phyloP scores from a whole-genome alignment of 2,888 invertebrate species.

The Pristionchus fissidentatus region DNA sequence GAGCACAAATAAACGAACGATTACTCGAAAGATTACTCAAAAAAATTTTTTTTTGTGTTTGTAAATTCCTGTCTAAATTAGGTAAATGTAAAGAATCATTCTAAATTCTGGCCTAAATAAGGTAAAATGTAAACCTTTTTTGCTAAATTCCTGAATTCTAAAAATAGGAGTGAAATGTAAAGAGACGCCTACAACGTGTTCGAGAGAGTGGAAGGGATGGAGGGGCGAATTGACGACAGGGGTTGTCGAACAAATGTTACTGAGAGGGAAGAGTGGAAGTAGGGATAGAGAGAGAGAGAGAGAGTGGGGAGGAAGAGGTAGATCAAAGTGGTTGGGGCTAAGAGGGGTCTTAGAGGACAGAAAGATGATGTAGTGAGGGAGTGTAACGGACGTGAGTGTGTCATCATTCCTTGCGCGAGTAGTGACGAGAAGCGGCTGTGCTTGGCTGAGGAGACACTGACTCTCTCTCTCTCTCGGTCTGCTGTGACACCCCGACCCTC shows the following conservation, averaged over 20 bases:
- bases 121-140: too few relatives aligned
- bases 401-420: conserved; percentile 39
- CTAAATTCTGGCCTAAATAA: too few relatives aligned
- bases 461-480: conserved; percentile 25
- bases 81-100: too few relatives aligned
- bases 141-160: too few relatives aligned
- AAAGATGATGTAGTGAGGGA: neutral
- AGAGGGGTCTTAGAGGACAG: conserved; percentile 14
- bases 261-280: neutral
- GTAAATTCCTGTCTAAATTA: too few relatives aligned
- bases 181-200: conserved; percentile 5
- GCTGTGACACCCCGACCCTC: conserved; percentile 37
- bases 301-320: neutral
- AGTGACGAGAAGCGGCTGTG: conserved; percentile 23
- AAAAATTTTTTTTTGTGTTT: too few relatives aligned
- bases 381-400: conserved; percentile 24
- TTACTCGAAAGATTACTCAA: too few relatives aligned
- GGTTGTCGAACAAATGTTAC: conserved; percentile 17
- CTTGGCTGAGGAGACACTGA: neutral
- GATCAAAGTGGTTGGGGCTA: neutral
- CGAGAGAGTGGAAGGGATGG: neutral
- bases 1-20: too few relatives aligned
- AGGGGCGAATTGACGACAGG: neutral
- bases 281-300: neutral
- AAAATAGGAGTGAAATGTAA: neutral